A percentile compares a stretch with the other conserved stretches of the same genome.
phyloP scores from a whole-genome alignment of 2,888 invertebrate species.

The Leucozona laternaria region DNA sequence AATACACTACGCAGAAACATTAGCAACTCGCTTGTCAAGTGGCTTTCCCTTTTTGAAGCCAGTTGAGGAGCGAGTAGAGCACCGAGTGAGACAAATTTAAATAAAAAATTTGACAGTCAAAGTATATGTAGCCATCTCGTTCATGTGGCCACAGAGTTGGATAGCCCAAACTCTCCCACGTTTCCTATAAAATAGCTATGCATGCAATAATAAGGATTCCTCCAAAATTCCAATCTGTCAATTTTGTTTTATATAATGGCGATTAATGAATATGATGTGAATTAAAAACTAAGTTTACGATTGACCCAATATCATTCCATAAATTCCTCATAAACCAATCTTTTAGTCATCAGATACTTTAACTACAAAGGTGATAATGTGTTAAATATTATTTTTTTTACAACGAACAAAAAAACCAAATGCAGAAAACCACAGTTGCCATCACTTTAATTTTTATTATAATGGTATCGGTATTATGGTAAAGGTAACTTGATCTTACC shows the following conservation, averaged over 20 bases:
- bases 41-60: too few relatives aligned
- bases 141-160: too few relatives aligned
- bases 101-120: too few relatives aligned
- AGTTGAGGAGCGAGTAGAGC: too few relatives aligned
- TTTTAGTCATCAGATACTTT: constrained; percentile 14
- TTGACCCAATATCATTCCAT: background rate
- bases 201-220: background rate
- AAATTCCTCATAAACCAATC: constrained; percentile 7
- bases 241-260: background rate
- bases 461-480: background rate
- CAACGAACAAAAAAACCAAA: constrained; percentile 3
- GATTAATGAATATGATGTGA: too few relatives aligned
- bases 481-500: constrained; percentile 28
- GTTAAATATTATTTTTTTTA: constrained; percentile 29
- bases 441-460: background rate
- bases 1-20: too few relatives aligned
- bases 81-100: too few relatives aligned
- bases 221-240: background rate
- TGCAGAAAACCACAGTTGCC: constrained; percentile 20
- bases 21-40: too few relatives aligned
- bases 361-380: constrained; percentile 18
- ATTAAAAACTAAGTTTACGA: background rate
- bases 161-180: too few relatives aligned
- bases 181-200: too few relatives aligned
- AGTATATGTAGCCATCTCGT: too few relatives aligned